Percentiles rank a stretch among this genome's conserved stretches.
Evolutionary conservation across 2,888 invertebrate genomes (phyloP).

Genomic region (Mactromeris polynyma): DNA sequence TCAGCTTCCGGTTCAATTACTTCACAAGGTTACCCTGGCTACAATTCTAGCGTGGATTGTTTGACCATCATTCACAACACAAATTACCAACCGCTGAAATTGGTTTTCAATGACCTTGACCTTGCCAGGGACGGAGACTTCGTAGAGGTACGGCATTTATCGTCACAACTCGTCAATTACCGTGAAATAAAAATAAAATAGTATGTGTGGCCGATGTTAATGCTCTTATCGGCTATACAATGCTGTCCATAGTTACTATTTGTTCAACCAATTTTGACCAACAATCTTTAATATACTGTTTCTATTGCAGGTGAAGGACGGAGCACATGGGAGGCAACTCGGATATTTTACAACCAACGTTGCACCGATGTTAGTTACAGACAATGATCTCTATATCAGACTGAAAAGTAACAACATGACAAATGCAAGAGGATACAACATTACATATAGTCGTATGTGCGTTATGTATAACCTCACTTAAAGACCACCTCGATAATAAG

Average conservation of each 20-base stretch:
- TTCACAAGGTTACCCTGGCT: constrained; percentile 66
- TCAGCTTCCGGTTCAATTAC: neutral
- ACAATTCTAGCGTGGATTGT: constrained; percentile 64
- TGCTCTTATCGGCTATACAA: no score
- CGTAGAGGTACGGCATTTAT: constrained; percentile 43
- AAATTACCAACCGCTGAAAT: constrained; percentile 36
- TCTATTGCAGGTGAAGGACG: constrained; percentile 53
- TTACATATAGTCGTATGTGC: constrained; percentile 63
- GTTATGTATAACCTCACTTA: no score
- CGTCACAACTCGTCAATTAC: neutral
- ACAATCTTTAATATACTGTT: no score
- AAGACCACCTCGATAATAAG: no score
- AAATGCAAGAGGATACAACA: constrained; percentile 63
- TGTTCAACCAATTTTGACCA: no score
- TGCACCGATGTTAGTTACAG: constrained; percentile 36
- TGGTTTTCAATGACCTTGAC: constrained; percentile 60
- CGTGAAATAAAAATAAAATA: no score
- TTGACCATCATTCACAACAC: constrained; percentile 66
- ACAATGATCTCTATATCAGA: constrained; percentile 61
- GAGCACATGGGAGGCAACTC: constrained; percentile 53
- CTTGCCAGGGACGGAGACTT: constrained; percentile 64
- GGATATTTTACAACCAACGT: constrained; percentile 52
- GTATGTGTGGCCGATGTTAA: no score
- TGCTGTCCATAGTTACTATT: no score
- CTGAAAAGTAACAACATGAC: constrained; percentile 56